Percentiles rank a stretch among this genome's conserved stretches.
These are phyloP conservation scores for Emys orbicularis DNA, from an alignment of 2,797 vertebrate genomes.

Conservation along the genomic window DNA sequence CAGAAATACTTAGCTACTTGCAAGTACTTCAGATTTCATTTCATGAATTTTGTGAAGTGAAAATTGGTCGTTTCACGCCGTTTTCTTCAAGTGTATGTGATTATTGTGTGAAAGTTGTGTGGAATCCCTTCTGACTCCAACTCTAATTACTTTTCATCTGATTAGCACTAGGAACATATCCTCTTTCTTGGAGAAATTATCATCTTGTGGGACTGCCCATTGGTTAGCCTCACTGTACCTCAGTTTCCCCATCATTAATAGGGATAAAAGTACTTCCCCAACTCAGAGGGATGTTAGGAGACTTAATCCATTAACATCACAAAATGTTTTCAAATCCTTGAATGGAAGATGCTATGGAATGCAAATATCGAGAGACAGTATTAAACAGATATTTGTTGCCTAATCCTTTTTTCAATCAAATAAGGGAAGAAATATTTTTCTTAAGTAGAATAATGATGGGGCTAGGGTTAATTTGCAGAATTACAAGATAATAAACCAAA, in stretches of 20 bases:
- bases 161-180: not conserved
- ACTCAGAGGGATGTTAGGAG: not conserved
- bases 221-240: slow-evolving; percentile 17
- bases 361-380: not conserved
- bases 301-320: slow-evolving; percentile 30
- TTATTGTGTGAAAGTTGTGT: slow-evolving; percentile 20
- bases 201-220: not conserved
- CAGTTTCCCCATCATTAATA: slow-evolving; percentile 34
- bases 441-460: slow-evolving; percentile 37
- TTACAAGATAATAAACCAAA: slow-evolving; percentile 65
- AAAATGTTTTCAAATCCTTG: slow-evolving; percentile 44
- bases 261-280: slow-evolving; percentile 25
- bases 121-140: not conserved
- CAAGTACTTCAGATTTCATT: slow-evolving; percentile 56
- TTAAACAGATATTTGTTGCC: slow-evolving; percentile 33
- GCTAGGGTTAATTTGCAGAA: slow-evolving; percentile 63
- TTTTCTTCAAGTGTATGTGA: slow-evolving; percentile 35
- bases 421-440: slow-evolving; percentile 39
- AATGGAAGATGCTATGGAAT: slow-evolving; percentile 26
- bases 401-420: slow-evolving; percentile 51
- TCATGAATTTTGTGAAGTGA: slow-evolving; percentile 36
- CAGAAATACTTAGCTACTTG: not conserved
- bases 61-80: slow-evolving; percentile 58
- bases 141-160: not conserved
- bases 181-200: not conserved